phyloP scores from a whole-genome alignment of 1,140 invertebrate genomes.

The Microplitis demolitor region DNA sequence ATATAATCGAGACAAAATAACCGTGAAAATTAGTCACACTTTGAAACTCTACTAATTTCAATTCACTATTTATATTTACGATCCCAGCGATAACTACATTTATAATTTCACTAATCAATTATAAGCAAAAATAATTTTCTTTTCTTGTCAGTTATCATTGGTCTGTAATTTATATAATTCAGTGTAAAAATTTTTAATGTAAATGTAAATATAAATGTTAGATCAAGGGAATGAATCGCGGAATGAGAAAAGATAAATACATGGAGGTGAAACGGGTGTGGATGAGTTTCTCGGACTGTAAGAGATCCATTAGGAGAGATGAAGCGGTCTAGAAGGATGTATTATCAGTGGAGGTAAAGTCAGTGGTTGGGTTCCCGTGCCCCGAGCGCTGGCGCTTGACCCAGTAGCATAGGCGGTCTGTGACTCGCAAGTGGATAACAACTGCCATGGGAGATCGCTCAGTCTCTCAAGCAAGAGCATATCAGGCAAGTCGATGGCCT shows the following conservation, averaged over 20 bases:
- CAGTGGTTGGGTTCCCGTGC: constrained; percentile 42
- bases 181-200: too few relatives aligned
- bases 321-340: constrained; percentile 11
- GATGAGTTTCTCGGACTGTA: constrained; percentile 36
- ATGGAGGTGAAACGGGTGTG: constrained; percentile 32
- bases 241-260: background rate
- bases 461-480: background rate
- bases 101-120: background rate
- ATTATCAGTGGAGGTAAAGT: too few relatives aligned
- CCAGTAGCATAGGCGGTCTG: constrained; percentile 52
- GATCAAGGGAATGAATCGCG: background rate
- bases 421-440: constrained; percentile 47
- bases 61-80: background rate
- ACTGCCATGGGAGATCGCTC: constrained; percentile 40
- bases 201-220: background rate
- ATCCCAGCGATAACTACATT: background rate
- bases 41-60: background rate
- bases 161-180: too few relatives aligned
- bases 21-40: background rate
- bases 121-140: too few relatives aligned
- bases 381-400: constrained; percentile 54
- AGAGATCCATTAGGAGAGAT: constrained; percentile 12
- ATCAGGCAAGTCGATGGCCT: constrained; percentile 31
- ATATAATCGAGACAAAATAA: background rate
- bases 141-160: too few relatives aligned